Percentiles rank a stretch among this genome's conserved stretches.
Conservation (phyloP, 2,888 invertebrate species). For the Drosophila rubida region DNA sequence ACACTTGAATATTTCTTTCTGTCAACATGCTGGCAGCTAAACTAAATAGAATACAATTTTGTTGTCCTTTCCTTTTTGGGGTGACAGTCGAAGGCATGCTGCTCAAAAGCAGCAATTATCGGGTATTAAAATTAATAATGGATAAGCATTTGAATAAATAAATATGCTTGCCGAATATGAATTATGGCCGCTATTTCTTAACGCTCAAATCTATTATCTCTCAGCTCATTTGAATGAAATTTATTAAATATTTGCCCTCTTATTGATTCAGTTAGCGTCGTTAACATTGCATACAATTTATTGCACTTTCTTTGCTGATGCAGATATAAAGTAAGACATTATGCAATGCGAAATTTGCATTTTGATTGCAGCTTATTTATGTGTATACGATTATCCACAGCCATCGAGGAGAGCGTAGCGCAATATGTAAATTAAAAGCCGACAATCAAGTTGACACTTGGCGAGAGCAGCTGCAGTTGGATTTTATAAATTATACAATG, state of each 20-base stretch:
- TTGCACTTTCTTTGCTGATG: background rate
- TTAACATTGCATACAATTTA: background rate
- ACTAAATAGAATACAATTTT: constrained; percentile 23
- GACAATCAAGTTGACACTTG: constrained; percentile 18
- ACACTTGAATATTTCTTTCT: constrained; percentile 35
- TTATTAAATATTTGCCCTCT: no score
- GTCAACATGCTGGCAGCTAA: constrained; percentile 39
- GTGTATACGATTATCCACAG: constrained; percentile 9
- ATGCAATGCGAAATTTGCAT: constrained; percentile 45
- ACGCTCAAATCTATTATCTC: no score
- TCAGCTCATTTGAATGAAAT: no score
- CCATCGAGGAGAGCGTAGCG: background rate
- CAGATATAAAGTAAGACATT: constrained; percentile 3
- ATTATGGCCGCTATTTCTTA: background rate
- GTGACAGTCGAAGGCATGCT: background rate
- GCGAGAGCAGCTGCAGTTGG: constrained; percentile 9
- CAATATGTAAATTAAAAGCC: constrained; percentile 37
- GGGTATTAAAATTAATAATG: constrained; percentile 23
- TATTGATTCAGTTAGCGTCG: no score
- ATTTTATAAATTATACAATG: constrained; percentile 31
- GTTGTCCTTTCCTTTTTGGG: background rate
- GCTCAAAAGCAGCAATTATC: constrained; percentile 21
- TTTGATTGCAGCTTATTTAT: constrained; percentile 44
- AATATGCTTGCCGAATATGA: background rate
- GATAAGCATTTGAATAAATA: background rate